A percentile compares a stretch with the other conserved stretches of the same genome.
phyloP scores from a whole-genome alignment of 2,888 invertebrate genomes.

The Oscheius sp. region DNA sequence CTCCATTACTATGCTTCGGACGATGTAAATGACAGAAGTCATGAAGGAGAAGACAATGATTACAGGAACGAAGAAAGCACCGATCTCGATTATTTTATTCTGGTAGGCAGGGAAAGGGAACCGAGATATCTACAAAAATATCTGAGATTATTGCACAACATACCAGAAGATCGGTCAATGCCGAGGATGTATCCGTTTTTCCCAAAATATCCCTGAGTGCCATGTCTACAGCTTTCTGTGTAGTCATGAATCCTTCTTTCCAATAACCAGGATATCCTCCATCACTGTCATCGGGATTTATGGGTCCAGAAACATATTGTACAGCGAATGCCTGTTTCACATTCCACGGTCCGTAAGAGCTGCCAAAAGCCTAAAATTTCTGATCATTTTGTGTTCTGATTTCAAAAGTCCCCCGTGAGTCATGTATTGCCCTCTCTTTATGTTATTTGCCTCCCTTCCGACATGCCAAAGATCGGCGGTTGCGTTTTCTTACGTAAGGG shows the following conservation, averaged over 20 bases:
- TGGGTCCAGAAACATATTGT: constrained; percentile 62
- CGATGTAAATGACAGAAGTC: constrained; percentile 84
- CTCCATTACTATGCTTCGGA: constrained; percentile 82
- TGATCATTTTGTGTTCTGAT: background rate
- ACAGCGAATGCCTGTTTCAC: constrained; percentile 55
- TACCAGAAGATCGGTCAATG: constrained; percentile 10
- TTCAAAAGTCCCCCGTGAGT: constrained; percentile 7
- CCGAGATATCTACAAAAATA: constrained; percentile 39
- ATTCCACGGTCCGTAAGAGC: constrained; percentile 57
- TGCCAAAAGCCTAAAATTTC: constrained; percentile 18
- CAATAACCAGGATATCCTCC: constrained; percentile 77
- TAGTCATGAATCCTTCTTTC: constrained; percentile 80
- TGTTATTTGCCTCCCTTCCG: constrained; percentile 5
- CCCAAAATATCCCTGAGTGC: constrained; percentile 69
- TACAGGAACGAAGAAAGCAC: constrained; percentile 78
- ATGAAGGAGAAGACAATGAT: constrained; percentile 85
- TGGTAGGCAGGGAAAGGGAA: constrained; percentile 65
- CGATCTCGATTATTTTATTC: constrained; percentile 65
- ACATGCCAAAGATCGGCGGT: background rate
- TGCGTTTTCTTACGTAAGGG: constrained; percentile 5
- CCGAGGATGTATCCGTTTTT: background rate
- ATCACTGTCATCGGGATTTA: constrained; percentile 54
- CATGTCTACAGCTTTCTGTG: constrained; percentile 79
- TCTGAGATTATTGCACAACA: background rate
- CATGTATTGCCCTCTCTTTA: constrained; percentile 3